A percentile compares a stretch with the other conserved stretches of the same genome.
phyloP scores from a whole-genome alignment of 2,888 invertebrate species.

The Tinea pellionella region DNA sequence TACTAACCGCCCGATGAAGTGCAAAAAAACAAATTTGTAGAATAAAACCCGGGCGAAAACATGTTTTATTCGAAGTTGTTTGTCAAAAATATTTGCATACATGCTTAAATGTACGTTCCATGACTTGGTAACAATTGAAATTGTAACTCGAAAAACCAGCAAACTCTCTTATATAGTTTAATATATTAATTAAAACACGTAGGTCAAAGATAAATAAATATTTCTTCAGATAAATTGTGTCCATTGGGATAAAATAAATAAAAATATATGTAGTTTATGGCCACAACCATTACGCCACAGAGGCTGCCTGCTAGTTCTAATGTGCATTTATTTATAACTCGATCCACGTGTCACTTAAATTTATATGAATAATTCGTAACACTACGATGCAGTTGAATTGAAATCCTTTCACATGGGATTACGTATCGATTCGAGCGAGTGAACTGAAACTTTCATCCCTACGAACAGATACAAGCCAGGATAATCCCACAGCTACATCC shows the following conservation, averaged over 20 bases:
- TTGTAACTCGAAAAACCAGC: no score
- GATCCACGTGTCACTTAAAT: neutral
- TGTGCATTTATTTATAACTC: neutral
- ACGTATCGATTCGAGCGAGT: conserved; percentile 3
- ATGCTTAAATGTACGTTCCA: no score
- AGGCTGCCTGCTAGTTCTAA: no score
- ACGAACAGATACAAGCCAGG: conserved; percentile 1
- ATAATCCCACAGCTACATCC: neutral
- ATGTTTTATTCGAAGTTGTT: neutral
- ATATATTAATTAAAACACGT: no score
- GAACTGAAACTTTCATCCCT: neutral
- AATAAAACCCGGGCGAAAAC: neutral
- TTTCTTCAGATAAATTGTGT: no score
- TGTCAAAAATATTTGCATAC: neutral
- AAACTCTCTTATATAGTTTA: no score
- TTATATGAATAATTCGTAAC: neutral
- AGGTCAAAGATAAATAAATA: no score
- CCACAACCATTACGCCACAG: no score
- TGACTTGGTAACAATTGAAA: no score
- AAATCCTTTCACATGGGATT: conserved; percentile 7
- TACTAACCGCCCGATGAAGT: neutral
- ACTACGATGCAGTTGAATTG: neutral
- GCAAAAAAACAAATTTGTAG: neutral
- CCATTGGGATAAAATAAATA: no score
- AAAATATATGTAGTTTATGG: no score